phyloP scores from a whole-genome alignment of 2,888 invertebrate species.

The Lepeophtheirus nordmannii region DNA sequence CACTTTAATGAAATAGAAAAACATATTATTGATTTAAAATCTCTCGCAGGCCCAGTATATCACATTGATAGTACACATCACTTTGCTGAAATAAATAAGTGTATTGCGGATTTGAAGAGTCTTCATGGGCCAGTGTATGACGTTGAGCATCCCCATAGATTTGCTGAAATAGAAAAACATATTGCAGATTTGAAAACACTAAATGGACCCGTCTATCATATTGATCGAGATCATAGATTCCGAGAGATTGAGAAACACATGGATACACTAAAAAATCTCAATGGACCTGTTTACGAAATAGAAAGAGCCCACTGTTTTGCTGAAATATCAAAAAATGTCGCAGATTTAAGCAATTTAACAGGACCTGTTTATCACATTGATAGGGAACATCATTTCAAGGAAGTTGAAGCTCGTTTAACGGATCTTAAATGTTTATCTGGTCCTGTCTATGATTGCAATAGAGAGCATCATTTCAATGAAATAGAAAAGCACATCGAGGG shows the following conservation, averaged over 20 bases:
- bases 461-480: constrained; percentile 19
- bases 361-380: constrained; percentile 23
- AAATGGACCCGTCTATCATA: constrained; percentile 22
- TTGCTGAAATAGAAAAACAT: constrained; percentile 19
- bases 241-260: constrained; percentile 5
- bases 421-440: constrained; percentile 16
- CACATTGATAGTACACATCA: constrained; percentile 14
- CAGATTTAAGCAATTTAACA: neutral
- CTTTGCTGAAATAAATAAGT: constrained; percentile 14
- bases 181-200: constrained; percentile 18
- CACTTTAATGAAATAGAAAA: constrained; percentile 19
- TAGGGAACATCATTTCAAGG: constrained; percentile 15
- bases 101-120: constrained; percentile 4
- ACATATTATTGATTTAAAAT: constrained; percentile 8
- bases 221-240: constrained; percentile 14
- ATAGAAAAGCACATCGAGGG: constrained; percentile 22
- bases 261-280: constrained; percentile 9
- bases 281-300: constrained; percentile 24
- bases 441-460: constrained; percentile 15
- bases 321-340: constrained; percentile 9
- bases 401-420: constrained; percentile 10
- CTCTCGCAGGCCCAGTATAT: constrained; percentile 22
- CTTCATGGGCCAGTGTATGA: constrained; percentile 23
- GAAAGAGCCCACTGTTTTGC: constrained; percentile 11
- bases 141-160: constrained; percentile 8